Evolutionary conservation across 2,888 invertebrate species (phyloP).

Genomic region (Sussaba pulchella): DNA sequence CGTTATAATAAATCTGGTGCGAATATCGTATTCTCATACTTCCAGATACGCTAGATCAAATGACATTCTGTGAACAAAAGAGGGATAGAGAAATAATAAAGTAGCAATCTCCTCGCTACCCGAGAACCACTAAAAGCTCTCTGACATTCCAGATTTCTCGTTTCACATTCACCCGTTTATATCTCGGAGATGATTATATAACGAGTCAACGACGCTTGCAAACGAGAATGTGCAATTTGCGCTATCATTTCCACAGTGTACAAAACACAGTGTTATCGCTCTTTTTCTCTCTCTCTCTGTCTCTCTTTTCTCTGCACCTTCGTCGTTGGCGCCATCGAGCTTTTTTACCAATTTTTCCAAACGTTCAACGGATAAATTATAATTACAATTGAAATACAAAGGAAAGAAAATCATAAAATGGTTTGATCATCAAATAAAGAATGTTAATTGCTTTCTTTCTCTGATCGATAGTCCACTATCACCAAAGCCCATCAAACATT

Average conservation of each 20-base stretch:
- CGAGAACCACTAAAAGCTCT: background rate
- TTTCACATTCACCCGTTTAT: conserved; percentile 17
- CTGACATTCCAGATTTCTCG: conserved; percentile 1
- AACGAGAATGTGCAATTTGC: conserved; percentile 1
- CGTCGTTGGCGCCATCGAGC: conserved; percentile 3
- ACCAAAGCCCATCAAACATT: conserved; percentile 67
- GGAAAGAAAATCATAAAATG: too few relatives aligned
- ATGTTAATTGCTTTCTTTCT: background rate
- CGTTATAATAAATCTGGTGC: background rate
- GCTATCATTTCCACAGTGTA: background rate
- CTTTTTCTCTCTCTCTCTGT: background rate
- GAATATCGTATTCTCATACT: background rate
- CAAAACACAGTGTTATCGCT: background rate
- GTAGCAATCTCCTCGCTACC: background rate
- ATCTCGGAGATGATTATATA: background rate
- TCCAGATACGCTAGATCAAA: background rate
- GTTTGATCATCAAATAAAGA: background rate
- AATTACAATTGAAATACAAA: background rate
- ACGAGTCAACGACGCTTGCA: conserved; percentile 12
- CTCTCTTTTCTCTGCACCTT: background rate
- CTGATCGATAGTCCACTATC: conserved; percentile 39
- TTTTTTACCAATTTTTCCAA: conserved; percentile 3
- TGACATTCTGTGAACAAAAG: background rate
- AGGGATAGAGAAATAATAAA: too few relatives aligned
- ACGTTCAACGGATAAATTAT: background rate